These are phyloP conservation scores for Acronicta psi DNA, from an alignment of 2,888 invertebrate species.

Conservation along the genomic window DNA sequence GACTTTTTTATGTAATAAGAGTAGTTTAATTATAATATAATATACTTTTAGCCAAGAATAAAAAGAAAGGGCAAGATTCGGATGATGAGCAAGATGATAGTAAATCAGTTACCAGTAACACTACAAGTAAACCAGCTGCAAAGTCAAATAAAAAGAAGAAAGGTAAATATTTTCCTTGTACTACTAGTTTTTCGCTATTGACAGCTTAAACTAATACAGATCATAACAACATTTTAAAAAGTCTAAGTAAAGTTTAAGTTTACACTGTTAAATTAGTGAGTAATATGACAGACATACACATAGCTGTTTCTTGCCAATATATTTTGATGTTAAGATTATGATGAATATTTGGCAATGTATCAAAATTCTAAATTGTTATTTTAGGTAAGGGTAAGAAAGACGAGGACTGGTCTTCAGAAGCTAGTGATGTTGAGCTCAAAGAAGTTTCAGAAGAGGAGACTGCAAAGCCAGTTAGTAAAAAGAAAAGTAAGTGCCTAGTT, in stretches of 20 bases:
- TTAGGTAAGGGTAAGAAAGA: constrained; percentile 87
- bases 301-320: too few species aligned
- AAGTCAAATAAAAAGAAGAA: constrained; percentile 84
- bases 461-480: constrained; percentile 80
- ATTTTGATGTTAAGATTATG: neutral
- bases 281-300: too few species aligned
- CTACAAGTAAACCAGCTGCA: constrained; percentile 69
- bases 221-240: too few species aligned
- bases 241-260: too few species aligned
- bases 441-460: constrained; percentile 80
- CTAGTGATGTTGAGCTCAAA: constrained; percentile 83
- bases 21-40: too few species aligned
- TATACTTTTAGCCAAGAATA: constrained; percentile 74
- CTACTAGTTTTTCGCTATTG: too few species aligned
- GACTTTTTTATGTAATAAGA: too few species aligned
- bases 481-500: constrained; percentile 79
- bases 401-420: constrained; percentile 88
- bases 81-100: constrained; percentile 83
- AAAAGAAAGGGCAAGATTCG: constrained; percentile 81
- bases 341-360: constrained; percentile 18
- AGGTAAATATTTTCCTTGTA: constrained; percentile 64
- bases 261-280: too few species aligned
- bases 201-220: too few species aligned
- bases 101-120: constrained; percentile 72
- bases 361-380: constrained; percentile 32